A percentile compares a stretch with the other conserved stretches of the same genome.
Evolutionary conservation across 2,113 vertebrate species (phyloP).

Genomic region (Pachyramphus minor): DNA sequence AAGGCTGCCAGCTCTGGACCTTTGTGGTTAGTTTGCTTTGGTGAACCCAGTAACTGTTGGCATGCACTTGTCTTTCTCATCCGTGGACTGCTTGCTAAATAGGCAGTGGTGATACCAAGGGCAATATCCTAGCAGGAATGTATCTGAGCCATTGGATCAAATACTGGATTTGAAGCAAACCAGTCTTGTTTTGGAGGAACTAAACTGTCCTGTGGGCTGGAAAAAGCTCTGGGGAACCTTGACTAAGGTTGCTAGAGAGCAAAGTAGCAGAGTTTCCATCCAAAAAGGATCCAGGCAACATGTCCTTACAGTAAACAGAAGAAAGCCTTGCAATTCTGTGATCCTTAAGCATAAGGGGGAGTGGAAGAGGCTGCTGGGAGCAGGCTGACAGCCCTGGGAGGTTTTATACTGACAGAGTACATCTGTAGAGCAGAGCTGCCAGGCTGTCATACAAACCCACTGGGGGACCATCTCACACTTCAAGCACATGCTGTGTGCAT

Average conservation of each 20-base stretch:
- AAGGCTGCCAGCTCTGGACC: conserved; percentile 19
- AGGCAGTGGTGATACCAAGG: not conserved
- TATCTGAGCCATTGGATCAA: not conserved
- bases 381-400: conserved; percentile 18
- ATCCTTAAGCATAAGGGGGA: not conserved
- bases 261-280: conserved; percentile 33
- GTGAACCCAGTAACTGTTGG: conserved; percentile 4
- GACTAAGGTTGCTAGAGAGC: conserved; percentile 58
- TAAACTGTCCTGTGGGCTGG: conserved; percentile 24
- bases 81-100: not conserved
- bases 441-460: not conserved
- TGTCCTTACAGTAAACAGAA: conserved; percentile 52
- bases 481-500: not conserved
- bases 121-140: not conserved
- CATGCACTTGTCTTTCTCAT: not conserved
- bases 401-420: conserved; percentile 38
- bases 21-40: conserved; percentile 26
- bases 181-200: conserved; percentile 31
- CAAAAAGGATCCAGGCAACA: conserved; percentile 63
- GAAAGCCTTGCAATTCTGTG: conserved; percentile 24
- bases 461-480: not conserved
- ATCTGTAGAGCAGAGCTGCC: conserved; percentile 40
- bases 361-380: conserved; percentile 21
- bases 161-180: not conserved
- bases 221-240: conserved; percentile 41